Evolutionary conservation across 2,888 invertebrate species (phyloP).

Genomic region (Megaustenia siamemsis): DNA sequence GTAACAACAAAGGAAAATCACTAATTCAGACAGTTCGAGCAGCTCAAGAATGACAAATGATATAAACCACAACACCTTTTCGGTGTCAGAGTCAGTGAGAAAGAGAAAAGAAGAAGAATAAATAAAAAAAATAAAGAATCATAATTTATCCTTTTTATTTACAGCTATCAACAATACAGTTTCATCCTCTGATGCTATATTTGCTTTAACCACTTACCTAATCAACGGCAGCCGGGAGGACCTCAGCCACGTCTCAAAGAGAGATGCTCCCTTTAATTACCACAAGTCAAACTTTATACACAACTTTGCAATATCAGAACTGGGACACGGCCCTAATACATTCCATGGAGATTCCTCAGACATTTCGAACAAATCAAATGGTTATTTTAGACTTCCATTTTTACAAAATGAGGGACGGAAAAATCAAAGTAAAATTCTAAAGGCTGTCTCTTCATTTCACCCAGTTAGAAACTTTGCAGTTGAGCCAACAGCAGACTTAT

Average conservation of each 20-base stretch:
- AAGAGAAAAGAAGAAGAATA: too few species aligned
- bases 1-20: too few species aligned
- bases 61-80: too few species aligned
- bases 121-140: too few species aligned
- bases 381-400: not conserved
- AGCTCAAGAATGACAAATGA: too few species aligned
- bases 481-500: not conserved
- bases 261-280: not conserved
- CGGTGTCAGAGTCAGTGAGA: too few species aligned
- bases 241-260: not conserved
- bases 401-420: not conserved
- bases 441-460: not conserved
- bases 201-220: not conserved
- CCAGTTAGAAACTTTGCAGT: not conserved
- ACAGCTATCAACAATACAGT: constrained; percentile 4
- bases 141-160: not conserved
- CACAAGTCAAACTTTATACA: not conserved
- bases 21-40: too few species aligned
- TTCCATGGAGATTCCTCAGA: not conserved
- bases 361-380: not conserved
- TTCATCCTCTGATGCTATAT: constrained; percentile 3
- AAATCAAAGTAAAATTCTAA: not conserved
- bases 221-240: not conserved
- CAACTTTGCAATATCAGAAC: not conserved
- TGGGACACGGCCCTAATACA: too few species aligned